Conservation (phyloP, 2,113 vertebrate species). For the human region DNA sequence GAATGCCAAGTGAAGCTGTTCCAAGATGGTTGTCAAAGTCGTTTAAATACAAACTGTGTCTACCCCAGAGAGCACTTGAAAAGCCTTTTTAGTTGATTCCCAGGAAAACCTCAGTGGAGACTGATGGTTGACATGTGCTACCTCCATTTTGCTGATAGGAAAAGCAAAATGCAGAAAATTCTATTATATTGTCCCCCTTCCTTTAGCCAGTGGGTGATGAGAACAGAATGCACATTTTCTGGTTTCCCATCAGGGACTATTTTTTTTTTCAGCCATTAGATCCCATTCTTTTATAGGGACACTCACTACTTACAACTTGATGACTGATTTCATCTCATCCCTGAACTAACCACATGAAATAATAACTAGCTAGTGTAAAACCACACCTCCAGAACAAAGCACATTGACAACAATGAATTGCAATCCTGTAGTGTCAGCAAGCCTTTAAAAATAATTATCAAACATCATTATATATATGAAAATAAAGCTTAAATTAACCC, state of each 20-base stretch:
- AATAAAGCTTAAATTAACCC: not conserved
- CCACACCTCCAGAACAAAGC: constrained; percentile 48
- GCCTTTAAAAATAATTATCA: constrained; percentile 22
- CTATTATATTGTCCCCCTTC: not conserved
- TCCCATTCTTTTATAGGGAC: not conserved
- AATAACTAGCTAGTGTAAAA: not conserved
- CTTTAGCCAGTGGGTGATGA: not conserved
- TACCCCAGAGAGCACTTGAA: not conserved
- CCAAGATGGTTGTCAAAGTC: not conserved
- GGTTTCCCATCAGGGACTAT: not conserved
- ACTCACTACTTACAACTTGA: not conserved
- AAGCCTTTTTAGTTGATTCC: not conserved
- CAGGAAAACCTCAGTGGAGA: not conserved
- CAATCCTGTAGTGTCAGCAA: not conserved
- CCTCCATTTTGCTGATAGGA: not conserved
- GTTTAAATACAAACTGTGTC: not conserved
- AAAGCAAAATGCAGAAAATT: not conserved
- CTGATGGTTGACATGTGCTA: not conserved
- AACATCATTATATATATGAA: not conserved
- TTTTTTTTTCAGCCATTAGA: not conserved
- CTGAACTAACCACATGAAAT: not conserved
- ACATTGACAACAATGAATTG: not conserved
- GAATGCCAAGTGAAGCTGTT: not conserved
- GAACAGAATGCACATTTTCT: not conserved
- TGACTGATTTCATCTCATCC: not conserved